Percentiles rank a stretch among this genome's conserved stretches.
These are phyloP conservation scores for Phylloscopus trochiloides DNA, from an alignment of 2,113 vertebrate species.

Conservation along the genomic window DNA sequence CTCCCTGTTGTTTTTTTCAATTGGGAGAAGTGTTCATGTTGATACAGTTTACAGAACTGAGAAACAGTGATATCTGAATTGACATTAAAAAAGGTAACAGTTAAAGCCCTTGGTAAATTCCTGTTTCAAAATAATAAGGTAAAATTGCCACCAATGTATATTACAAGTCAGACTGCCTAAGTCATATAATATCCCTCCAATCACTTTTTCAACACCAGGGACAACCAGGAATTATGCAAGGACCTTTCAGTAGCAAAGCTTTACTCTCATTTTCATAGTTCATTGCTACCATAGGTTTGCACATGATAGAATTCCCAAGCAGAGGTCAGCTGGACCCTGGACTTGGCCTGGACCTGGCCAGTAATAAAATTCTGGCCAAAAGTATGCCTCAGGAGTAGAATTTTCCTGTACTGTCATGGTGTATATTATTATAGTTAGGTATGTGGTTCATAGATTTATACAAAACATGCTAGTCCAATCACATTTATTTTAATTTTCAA, in stretches of 20 bases:
- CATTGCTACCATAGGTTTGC: not conserved
- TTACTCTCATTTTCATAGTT: not conserved
- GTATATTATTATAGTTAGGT: not conserved
- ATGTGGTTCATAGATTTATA: not conserved
- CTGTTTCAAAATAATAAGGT: not conserved
- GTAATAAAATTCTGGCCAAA: not conserved
- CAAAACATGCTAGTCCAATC: not conserved
- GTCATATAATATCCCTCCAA: not conserved
- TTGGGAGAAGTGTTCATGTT: slow-evolving; percentile 45
- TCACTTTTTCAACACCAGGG: not conserved
- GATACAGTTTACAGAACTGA: slow-evolving; percentile 11
- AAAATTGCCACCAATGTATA: not conserved
- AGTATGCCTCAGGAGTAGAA: not conserved
- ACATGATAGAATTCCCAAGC: not conserved
- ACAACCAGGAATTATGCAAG: not conserved
- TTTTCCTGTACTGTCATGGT: not conserved
- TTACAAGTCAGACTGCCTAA: not conserved
- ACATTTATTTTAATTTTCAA: not conserved
- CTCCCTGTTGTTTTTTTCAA: slow-evolving; percentile 53
- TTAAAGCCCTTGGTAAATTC: not conserved
- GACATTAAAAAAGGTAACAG: not conserved
- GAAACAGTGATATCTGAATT: not conserved
- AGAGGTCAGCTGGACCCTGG: not conserved
- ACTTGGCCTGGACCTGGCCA: not conserved
- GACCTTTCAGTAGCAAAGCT: not conserved